A percentile compares a stretch with the other conserved stretches of the same genome.
phyloP scores from a whole-genome alignment of 2,797 vertebrate genomes.

The Xiphophorus birchmanni region DNA sequence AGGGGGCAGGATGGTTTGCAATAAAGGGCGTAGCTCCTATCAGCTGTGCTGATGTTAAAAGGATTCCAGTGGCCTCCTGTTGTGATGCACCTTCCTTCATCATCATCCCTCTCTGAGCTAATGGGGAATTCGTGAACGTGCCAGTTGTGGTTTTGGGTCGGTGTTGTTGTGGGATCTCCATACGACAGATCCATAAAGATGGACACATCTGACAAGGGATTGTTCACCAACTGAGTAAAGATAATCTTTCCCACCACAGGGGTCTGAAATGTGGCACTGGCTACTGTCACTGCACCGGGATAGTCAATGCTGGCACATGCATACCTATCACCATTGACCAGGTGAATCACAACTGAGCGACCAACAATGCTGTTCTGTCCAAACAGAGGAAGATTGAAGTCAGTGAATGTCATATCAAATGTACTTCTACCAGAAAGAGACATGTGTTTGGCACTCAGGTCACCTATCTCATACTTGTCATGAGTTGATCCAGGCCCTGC shows the following conservation, averaged over 20 bases:
- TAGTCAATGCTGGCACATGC: constrained; percentile 79
- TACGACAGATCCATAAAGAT: constrained; percentile 80
- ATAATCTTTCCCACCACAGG: constrained; percentile 78
- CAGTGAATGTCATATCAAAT: constrained; percentile 48
- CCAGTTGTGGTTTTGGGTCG: constrained; percentile 82
- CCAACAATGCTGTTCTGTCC: constrained; percentile 84
- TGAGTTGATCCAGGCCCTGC: constrained; percentile 72
- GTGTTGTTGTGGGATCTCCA: constrained; percentile 45
- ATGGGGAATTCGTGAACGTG: constrained; percentile 82
- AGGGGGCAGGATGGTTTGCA: constrained; percentile 73
- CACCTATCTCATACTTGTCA: constrained; percentile 80
- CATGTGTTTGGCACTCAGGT: constrained; percentile 81
- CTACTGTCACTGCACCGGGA: constrained; percentile 73
- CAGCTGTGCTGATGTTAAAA: constrained; percentile 51
- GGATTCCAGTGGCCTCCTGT: constrained; percentile 84
- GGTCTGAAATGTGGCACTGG: constrained; percentile 71
- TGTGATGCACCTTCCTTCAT: constrained; percentile 65
- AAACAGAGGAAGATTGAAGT: constrained; percentile 85
- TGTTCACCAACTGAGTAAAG: constrained; percentile 76
- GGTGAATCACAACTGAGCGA: constrained; percentile 82
- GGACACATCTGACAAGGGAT: constrained; percentile 81
- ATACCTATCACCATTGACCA: constrained; percentile 52
- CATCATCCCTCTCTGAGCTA: constrained; percentile 77
- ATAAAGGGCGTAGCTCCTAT: constrained; percentile 67
- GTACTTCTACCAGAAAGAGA: constrained; percentile 49